Evolutionary conservation across 64 coral and sea anemone species (phyloP), one percentile per base, ranked within the genome.

Genomic region (Catalaphyllia jardinei): DNA sequence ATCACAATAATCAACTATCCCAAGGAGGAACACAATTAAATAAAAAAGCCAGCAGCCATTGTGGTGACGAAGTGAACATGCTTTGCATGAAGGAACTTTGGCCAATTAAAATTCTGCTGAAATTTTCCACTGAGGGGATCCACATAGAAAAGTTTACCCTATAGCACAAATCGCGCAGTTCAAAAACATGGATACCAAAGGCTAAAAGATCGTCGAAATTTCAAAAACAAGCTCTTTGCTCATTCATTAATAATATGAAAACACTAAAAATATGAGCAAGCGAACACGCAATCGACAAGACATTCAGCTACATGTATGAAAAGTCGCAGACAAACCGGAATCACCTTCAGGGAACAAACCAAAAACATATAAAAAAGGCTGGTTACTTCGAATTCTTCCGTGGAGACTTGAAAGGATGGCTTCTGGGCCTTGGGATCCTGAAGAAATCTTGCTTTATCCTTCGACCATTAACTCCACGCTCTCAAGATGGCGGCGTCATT

Each of bases 311-410:
- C 15, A 12, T 57, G 10, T 4, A 50, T n/a, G 38, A 7, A 77
- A 29, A 76, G 74, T 22, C 19, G 31, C 33, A 76, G 31, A 52
- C 42, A 29, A 39, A n/a, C 33, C 8, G 5, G 49, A 77, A 77
- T 24, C 19, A 28, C 46, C 76, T 14, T 29, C 55, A 28, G 19
- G 42, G 61, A 64, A 62, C 29, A 15, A 24, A 33, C 16, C 62
- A 38, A 64, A 83, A 29, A 61, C 31, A 85, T 10, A 57, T 50
- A n/a, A 69, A 64, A 71, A 67, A 71, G 31, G 62, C 10, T 85
- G 62, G 81, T 51, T 71, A 85, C 63, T 85, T 85, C 62, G 81
- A 49, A 67, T 62, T 51, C 35, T 69, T 85, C 81, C 38, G 65
- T 71, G 62, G 31, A 51, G 20, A 35, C 31, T 14, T 71, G 81